These are phyloP conservation scores for Mobula hypostoma DNA, from an alignment of 2,113 vertebrate genomes.

Conservation along the genomic window DNA sequence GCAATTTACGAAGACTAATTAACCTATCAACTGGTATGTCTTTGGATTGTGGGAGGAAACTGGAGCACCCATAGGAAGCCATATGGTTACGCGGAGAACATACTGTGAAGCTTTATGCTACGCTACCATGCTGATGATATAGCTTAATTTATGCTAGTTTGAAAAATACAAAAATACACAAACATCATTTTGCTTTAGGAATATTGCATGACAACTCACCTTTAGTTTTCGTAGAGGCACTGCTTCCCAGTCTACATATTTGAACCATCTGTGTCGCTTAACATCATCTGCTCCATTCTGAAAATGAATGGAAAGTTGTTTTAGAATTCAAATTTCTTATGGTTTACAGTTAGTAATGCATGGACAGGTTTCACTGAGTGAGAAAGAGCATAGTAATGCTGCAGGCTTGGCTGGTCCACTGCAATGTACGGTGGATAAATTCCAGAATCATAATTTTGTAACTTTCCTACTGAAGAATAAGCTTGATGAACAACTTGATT, in stretches of 20 bases:
- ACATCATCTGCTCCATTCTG: conserved; percentile 91
- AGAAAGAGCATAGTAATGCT: neutral
- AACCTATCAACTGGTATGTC: no score
- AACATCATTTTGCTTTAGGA: neutral
- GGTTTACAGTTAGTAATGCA: neutral
- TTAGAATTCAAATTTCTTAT: neutral
- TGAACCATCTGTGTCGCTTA: conserved; percentile 89
- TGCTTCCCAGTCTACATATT: conserved; percentile 77
- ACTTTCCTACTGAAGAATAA: neutral
- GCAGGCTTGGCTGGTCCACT: neutral
- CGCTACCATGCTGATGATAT: no score
- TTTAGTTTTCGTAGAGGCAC: conserved; percentile 79
- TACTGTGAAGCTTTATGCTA: no score
- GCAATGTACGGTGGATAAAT: neutral
- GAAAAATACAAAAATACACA: neutral
- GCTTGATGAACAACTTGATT: neutral
- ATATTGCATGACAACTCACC: conserved; percentile 51
- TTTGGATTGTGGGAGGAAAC: no score
- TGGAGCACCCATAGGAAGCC: no score
- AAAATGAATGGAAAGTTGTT: conserved; percentile 37
- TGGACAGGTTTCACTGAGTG: neutral
- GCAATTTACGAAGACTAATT: no score
- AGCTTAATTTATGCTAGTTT: neutral
- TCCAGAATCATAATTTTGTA: neutral
- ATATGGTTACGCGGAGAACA: no score